Conservation (phyloP, 1,140 invertebrate species). For the Cephus cinctus region DNA sequence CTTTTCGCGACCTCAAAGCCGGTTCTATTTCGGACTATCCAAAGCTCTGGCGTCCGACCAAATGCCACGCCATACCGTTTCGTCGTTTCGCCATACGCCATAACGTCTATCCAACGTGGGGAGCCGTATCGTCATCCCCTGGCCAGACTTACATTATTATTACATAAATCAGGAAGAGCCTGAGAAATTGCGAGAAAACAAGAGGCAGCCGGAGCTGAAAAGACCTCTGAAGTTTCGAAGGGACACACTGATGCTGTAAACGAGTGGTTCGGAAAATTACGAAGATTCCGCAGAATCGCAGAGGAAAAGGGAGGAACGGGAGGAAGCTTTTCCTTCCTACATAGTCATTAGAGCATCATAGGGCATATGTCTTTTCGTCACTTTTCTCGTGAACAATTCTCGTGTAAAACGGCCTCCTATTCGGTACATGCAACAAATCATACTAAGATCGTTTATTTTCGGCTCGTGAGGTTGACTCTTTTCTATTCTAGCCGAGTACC, state of each 20-base stretch:
- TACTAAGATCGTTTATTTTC: neutral
- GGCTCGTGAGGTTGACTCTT: neutral
- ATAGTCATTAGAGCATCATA: too few species aligned
- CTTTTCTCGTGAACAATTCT: conserved; percentile 2
- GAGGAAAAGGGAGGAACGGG: too few species aligned
- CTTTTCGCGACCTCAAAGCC: conserved; percentile 35
- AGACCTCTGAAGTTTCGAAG: too few species aligned
- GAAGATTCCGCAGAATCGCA: too few species aligned
- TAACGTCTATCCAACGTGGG: conserved; percentile 25
- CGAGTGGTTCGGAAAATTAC: too few species aligned
- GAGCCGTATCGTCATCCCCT: conserved; percentile 11
- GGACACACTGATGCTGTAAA: too few species aligned
- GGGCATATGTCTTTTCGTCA: too few species aligned
- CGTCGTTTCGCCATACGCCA: conserved; percentile 20
- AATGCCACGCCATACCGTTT: conserved; percentile 30
- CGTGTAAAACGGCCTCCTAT: neutral
- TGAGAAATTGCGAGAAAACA: too few species aligned
- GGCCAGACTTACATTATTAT: conserved; percentile 5
- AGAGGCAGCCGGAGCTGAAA: too few species aligned
- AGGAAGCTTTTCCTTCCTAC: too few species aligned
- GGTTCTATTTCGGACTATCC: conserved; percentile 34
- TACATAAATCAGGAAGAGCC: conserved; percentile 14
- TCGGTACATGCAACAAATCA: too few species aligned
- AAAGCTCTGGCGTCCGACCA: conserved; percentile 38
- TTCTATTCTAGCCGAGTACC: neutral